phyloP scores from a whole-genome alignment of 2,797 vertebrate species.

The Hyperoplus lanceolatus region DNA sequence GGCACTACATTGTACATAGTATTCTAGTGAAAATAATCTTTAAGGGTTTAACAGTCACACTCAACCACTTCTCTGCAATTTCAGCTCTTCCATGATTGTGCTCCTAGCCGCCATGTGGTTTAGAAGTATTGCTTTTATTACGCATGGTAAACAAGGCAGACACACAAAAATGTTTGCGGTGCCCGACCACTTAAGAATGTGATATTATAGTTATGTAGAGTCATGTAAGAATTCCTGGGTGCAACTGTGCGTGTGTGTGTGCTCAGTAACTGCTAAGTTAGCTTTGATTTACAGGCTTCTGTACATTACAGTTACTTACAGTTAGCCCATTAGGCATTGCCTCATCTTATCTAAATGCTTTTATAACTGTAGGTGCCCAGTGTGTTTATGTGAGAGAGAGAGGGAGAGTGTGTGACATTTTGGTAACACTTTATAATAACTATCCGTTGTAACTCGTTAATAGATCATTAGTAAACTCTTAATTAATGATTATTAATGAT shows the following conservation, averaged over 20 bases:
- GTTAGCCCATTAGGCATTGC: neutral
- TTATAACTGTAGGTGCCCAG: neutral
- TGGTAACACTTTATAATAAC: too few species aligned
- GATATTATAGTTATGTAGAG: constrained; percentile 38
- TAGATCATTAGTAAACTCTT: too few species aligned
- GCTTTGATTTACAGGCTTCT: constrained; percentile 8
- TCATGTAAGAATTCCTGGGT: constrained; percentile 42
- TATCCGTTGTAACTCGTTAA: too few species aligned
- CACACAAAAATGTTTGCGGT: constrained; percentile 48
- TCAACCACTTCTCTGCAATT: constrained; percentile 17
- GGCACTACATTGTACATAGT: neutral
- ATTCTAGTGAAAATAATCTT: constrained; percentile 1
- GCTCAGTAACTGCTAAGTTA: constrained; percentile 37
- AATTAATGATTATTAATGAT: too few species aligned
- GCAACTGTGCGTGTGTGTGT: constrained; percentile 17
- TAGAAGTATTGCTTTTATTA: constrained; percentile 52
- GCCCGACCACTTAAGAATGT: constrained; percentile 30
- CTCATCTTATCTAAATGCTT: constrained; percentile 11
- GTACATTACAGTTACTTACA: constrained; percentile 15
- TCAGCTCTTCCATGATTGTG: constrained; percentile 14
- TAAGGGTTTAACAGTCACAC: constrained; percentile 10
- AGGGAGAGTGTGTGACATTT: constrained; percentile 1
- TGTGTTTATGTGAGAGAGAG: constrained; percentile 5
- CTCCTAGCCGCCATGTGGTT: constrained; percentile 39
- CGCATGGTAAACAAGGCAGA: constrained; percentile 53